A percentile compares a stretch with the other conserved stretches of the same genome.
These are phyloP conservation scores for Riparia riparia DNA, from an alignment of 2,113 vertebrate species.

Conservation along the genomic window DNA sequence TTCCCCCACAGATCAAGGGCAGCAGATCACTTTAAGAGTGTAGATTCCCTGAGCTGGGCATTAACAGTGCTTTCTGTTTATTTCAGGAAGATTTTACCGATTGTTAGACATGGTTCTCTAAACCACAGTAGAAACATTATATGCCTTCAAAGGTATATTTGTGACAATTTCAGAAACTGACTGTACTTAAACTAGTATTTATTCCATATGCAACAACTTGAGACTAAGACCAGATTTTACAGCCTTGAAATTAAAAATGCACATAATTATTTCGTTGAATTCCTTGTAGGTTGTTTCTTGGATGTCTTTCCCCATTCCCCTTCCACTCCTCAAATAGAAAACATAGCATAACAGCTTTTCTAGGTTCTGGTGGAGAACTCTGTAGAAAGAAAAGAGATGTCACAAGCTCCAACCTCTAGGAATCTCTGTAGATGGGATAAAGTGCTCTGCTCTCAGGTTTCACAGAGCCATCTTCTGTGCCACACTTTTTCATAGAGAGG, in stretches of 20 bases:
- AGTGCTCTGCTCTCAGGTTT: neutral
- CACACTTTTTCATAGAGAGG: neutral
- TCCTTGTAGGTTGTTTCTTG: neutral
- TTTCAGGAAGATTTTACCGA: conserved; percentile 1
- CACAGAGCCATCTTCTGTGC: neutral
- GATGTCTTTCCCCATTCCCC: neutral
- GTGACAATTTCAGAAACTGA: neutral
- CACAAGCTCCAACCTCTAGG: neutral
- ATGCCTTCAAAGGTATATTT: neutral
- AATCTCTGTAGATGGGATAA: neutral
- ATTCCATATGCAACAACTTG: neutral
- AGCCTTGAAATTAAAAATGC: neutral
- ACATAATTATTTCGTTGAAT: neutral
- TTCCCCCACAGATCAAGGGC: neutral
- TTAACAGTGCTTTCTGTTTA: neutral
- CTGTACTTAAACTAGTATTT: neutral
- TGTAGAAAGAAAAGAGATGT: neutral
- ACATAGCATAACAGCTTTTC: neutral
- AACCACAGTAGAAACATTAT: neutral
- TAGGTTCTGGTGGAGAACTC: neutral
- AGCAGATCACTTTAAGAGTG: neutral
- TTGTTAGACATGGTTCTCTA: neutral
- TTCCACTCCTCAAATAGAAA: neutral
- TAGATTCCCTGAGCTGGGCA: neutral
- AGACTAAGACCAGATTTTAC: neutral